These are phyloP conservation scores for Nipponacmea schrenckii DNA, from an alignment of 2,888 invertebrate species.

Conservation along the genomic window DNA sequence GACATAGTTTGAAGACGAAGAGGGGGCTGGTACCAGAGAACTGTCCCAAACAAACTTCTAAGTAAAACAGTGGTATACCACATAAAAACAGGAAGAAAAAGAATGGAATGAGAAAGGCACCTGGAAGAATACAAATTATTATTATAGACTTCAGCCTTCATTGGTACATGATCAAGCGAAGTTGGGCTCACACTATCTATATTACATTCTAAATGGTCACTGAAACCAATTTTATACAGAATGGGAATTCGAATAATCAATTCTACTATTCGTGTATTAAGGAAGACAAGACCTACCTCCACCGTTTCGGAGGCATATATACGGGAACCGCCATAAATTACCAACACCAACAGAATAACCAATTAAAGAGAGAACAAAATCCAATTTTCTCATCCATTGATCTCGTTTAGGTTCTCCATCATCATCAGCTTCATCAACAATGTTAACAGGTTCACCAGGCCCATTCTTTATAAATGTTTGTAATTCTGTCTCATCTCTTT, in stretches of 20 bases:
- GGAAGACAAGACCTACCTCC: constrained; percentile 18
- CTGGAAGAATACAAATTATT: constrained; percentile 50
- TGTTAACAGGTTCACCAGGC: no score
- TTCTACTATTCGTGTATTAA: no score
- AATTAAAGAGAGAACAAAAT: constrained; percentile 25
- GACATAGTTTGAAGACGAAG: constrained; percentile 73
- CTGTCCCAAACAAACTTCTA: constrained; percentile 75
- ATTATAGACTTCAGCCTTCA: no score
- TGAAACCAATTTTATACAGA: no score
- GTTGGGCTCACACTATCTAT: no score
- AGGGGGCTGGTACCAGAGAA: constrained; percentile 73
- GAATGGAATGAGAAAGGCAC: constrained; percentile 77
- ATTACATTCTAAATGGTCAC: background rate
- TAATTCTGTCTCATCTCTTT: no score
- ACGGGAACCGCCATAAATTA: constrained; percentile 29
- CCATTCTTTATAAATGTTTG: no score
- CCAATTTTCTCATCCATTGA: constrained; percentile 24
- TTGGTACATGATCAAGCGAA: no score
- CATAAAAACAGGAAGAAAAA: constrained; percentile 73
- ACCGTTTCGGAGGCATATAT: constrained; percentile 25
- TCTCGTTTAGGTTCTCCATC: background rate
- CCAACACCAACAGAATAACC: constrained; percentile 28
- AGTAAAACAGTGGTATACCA: constrained; percentile 75
- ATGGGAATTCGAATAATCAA: no score
- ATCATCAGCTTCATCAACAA: no score